Percentiles rank a stretch among this genome's conserved stretches.
These are phyloP conservation scores for Agonopterix subpropinquella DNA, from an alignment of 2,888 invertebrate genomes.

Conservation along the genomic window DNA sequence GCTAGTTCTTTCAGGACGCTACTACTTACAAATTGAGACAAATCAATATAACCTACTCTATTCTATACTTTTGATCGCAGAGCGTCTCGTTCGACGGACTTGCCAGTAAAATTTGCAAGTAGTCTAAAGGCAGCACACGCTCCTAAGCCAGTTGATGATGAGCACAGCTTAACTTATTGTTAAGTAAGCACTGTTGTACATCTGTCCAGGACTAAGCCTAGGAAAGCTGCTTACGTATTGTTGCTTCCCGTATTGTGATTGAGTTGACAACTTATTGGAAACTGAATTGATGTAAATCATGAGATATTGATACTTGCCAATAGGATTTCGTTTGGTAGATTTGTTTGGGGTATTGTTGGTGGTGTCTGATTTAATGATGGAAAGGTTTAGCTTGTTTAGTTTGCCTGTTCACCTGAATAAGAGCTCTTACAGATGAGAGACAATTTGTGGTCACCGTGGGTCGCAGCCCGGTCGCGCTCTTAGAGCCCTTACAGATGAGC, in stretches of 20 bases:
- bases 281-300: not conserved
- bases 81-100: not conserved
- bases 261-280: conserved; percentile 7
- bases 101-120: not conserved
- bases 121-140: conserved; percentile 27
- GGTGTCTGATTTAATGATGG: no score
- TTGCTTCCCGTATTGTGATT: conserved; percentile 11
- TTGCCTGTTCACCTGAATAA: no score
- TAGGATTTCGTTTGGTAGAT: not conserved
- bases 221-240: conserved; percentile 5
- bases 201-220: conserved; percentile 2
- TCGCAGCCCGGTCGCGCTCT: no score
- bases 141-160: conserved; percentile 29
- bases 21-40: not conserved
- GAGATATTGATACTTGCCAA: not conserved
- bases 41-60: not conserved
- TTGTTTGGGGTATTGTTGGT: not conserved
- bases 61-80: no score
- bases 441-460: no score
- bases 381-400: no score
- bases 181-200: conserved; percentile 32
- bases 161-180: conserved; percentile 43
- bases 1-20: no score
- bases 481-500: no score
- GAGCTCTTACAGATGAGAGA: no score